Evolutionary conservation across 2,888 invertebrate genomes (phyloP), one percentile per base, ranked within the genome.

Genomic region (Pedicia rivosa): DNA sequence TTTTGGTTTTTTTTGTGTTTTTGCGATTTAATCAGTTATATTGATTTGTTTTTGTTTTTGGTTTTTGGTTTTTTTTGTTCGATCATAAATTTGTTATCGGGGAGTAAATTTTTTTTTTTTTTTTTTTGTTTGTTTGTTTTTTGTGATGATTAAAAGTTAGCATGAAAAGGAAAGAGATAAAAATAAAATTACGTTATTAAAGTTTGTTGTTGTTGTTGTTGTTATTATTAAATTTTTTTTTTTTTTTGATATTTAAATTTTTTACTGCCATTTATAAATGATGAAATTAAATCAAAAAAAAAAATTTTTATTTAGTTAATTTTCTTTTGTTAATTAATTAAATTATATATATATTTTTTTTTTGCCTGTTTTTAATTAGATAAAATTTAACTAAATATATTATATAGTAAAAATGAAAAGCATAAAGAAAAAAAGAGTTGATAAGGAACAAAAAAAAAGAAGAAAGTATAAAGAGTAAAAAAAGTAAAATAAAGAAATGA

Each of bases 1-100:
- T 62, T 62, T 46, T 60, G 20, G 31, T 10, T 10, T 35, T 30
- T 35, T 13, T 13, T 19, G 8, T 12, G 29, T 22, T 32, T 13
- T 28, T 27, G 13, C 15, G 20, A 14, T 32, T 32, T 32, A 20
- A 13, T 32, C 5, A 22, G 19, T 5, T n/a, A 20, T 19, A 15
- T 15, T 4, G 14, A 28, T 32, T 20, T 13, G 17, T 31, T 17
- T 32, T 17, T 32, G 22, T 30, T 17, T 30, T 17, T 30, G 13
- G 5, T 31, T 15, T 30, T 31, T 30, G 13, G 17, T n/a, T n/a
- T n/a, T 16, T 35, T 35, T 34, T 34, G 14, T 26, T 26, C 5
- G n/a, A 9, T 26, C 6, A 9, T 9, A 26, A 26, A 26, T 26
- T 26, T 10, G 6, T 26, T n/a, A 26, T n/a, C n/a, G n/a, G n/a